Evolutionary conservation across 2,888 invertebrate species (phyloP), one percentile per base, ranked within the genome.

Genomic region (Colostygia pectinataria): DNA sequence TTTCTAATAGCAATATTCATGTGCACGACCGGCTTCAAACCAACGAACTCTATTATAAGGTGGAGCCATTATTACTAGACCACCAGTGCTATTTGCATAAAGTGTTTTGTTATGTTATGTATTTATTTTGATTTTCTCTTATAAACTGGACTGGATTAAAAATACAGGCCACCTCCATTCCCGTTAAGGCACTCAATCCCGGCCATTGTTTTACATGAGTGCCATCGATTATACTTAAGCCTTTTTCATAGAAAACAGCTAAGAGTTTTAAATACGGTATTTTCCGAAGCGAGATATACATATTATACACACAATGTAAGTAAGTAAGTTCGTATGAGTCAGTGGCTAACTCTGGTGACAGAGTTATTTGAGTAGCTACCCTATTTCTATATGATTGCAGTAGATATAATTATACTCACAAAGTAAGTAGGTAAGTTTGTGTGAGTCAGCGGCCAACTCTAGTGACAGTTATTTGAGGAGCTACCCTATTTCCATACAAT

Each of bases 201-300:
- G 63, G 72, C 71, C 59, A 68, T 79, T 80, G 80, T 77, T 73
- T 69, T 59, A 67, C 66, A 65, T 49, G 55, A 76, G 73, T 55
- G 62, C 48, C 51, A 53, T 52, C 68, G 65, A 69, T 71, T 69
- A 67, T 57, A 39, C 65, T 66, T 59, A 61, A 61, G 66, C 36
- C 40, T 51, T 51, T 39, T 53, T 47, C 9, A 33, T 18, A 7
- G 10, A 12, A 36, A 14, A 37, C 20, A 37, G 20, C 33, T 28
- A 1, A 33, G 20, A 27, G 33, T 27, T 18, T 33, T 33, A 3
- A 31, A 20, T 20, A 34, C 40, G 13, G 40, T 28, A 18, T 24
- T 47, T 47, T 24, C n/a, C 18, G 13, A 38, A 23, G 20, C 18
- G 10, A 14, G 14, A 14, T 18, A 13, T 36, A 33, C 7, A 0